phyloP scores from a whole-genome alignment of 2,888 invertebrate genomes.

The Eupithecia exiguata region DNA sequence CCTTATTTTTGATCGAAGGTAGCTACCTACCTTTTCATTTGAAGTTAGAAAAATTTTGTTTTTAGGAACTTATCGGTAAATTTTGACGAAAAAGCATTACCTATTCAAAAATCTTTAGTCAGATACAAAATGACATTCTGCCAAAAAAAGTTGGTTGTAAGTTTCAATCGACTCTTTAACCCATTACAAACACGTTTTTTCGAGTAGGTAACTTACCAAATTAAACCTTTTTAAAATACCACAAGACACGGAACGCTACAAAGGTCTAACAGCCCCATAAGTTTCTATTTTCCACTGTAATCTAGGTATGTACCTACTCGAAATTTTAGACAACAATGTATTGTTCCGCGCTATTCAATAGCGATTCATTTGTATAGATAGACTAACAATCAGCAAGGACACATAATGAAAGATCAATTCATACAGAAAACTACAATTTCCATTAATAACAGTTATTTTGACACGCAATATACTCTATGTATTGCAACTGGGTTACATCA shows the following conservation, averaged over 20 bases:
- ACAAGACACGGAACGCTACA: neutral
- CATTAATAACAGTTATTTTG: conserved; percentile 74
- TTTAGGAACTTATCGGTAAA: neutral
- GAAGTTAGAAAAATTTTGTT: neutral
- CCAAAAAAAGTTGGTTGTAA: no score
- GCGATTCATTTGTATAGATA: conserved; percentile 30
- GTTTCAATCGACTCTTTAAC: no score
- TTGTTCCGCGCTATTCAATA: conserved; percentile 42
- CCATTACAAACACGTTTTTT: no score
- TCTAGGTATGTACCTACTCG: no score
- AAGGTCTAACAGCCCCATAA: neutral
- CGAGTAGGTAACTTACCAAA: no score
- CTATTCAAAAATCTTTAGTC: no score
- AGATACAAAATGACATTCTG: no score
- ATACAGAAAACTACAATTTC: conserved; percentile 67
- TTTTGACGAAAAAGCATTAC: no score
- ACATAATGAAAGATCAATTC: conserved; percentile 63
- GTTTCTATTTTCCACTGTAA: neutral
- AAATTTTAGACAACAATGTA: conserved; percentile 15
- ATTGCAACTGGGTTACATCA: conserved; percentile 46
- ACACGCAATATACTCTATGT: conserved; percentile 64
- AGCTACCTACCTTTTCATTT: no score
- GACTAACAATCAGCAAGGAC: conserved; percentile 54
- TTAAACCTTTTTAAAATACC: neutral
- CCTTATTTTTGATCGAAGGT: no score